Evolutionary conservation across 2,888 invertebrate genomes (phyloP), one percentile per base, ranked within the genome.

Genomic region (Lamellibrachia columna): DNA sequence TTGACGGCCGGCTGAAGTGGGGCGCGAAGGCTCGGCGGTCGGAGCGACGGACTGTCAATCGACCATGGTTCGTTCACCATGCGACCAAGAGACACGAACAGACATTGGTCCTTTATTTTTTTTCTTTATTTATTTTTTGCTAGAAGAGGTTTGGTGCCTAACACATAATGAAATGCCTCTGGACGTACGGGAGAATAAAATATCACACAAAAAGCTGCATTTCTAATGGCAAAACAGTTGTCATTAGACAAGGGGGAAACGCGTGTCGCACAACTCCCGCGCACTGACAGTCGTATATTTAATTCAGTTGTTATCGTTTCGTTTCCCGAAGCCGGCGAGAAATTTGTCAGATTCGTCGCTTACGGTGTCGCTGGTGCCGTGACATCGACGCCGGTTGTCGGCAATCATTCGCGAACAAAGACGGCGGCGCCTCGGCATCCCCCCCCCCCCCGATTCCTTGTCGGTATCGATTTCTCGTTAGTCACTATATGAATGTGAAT

Each of bases 401-500:
- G 75, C 22, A 75, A 22, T 75, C 22, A 75, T 15, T 22, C 75
- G 75, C 15, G 22, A 75, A 75, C 75, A 75, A 75, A 75, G 75
- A n/a, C 75, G 40, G 40, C 40, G 40, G 75, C 75, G 75, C 22
- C 75, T 75, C 75, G 22, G 8, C 75, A 22, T 15, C 15, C 75
- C 22, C 4, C 22, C 75, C n/a, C 75, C 22, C 22, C 75, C 75
- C 22, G 1, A n/a, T n/a, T 75, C 15, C 75, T 75, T 75, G 75
- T 75, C n/a, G 22, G 75, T 22, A 75, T 75, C 75, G 75, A 75
- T 75, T 75, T n/a, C 75, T 75, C 75, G 75, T 75, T 75, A 75
- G 75, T 75, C 75, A 75, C 75, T 75, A 75, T 15, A 75, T 22
- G 75, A 75, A 75, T 75, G 75, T n/a, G 75, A 75, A 75, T 75